Evolutionary conservation across 1,140 invertebrate species (phyloP).

Genomic region (Mizuhopecten yessoensis): DNA sequence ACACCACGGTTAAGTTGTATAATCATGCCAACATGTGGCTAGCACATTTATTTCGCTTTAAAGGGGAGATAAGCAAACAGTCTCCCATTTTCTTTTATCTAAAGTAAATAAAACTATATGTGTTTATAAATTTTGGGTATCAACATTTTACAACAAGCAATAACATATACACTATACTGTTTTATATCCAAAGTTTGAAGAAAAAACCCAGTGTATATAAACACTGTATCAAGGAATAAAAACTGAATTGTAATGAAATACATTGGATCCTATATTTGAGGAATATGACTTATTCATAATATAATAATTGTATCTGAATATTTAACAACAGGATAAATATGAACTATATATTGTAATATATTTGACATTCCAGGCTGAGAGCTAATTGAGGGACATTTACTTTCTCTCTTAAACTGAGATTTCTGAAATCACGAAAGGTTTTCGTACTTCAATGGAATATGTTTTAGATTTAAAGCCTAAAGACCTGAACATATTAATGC

Average conservation of each 20-base stretch:
- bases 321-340: not conserved
- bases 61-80: too few species aligned
- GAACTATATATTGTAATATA: not conserved
- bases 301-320: conserved; percentile 13
- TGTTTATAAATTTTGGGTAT: not conserved
- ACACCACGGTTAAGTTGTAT: not conserved
- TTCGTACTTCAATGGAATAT: too few species aligned
- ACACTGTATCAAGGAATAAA: too few species aligned
- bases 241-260: not conserved
- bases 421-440: too few species aligned
- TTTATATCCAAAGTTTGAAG: not conserved
- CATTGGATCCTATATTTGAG: not conserved
- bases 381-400: not conserved
- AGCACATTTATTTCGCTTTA: not conserved
- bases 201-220: too few species aligned
- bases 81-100: too few species aligned
- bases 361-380: not conserved
- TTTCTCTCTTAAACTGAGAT: too few species aligned
- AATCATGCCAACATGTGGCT: not conserved
- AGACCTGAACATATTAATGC: too few species aligned
- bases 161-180: not conserved
- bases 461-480: too few species aligned
- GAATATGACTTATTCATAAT: not conserved
- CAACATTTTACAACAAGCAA: not conserved
- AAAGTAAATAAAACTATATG: not conserved